Percentiles rank a stretch among this genome's conserved stretches.
phyloP scores from a whole-genome alignment of 2,113 vertebrate species.

The Phrynocephalus versicolor region DNA sequence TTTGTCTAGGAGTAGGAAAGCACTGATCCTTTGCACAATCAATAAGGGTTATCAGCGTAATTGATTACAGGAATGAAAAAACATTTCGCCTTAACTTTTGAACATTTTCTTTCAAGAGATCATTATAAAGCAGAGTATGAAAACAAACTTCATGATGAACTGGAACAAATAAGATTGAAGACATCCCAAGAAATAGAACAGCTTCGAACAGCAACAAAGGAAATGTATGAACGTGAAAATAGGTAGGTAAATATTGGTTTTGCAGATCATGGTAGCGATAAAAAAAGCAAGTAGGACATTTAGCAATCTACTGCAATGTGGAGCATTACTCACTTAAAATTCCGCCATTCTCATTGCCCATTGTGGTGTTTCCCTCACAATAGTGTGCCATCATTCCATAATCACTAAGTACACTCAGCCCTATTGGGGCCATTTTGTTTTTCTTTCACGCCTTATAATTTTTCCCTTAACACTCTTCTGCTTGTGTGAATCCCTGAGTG shows the following conservation, averaged over 20 bases:
- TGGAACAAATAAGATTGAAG: slow-evolving; percentile 91
- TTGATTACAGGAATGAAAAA: not conserved
- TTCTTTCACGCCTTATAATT: no score
- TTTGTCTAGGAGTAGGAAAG: not conserved
- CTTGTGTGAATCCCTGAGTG: no score
- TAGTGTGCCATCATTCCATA: no score
- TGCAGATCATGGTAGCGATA: no score
- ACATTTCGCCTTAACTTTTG: slow-evolving; percentile 3
- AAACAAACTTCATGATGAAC: slow-evolving; percentile 85
- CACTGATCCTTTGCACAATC: not conserved
- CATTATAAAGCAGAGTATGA: slow-evolving; percentile 95
- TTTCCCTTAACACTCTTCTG: no score
- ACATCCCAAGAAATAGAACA: slow-evolving; percentile 93
- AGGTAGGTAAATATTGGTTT: slow-evolving; percentile 77
- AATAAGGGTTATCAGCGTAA: not conserved
- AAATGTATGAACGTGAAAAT: slow-evolving; percentile 98
- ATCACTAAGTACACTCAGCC: no score
- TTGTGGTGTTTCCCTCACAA: no score
- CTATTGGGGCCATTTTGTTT: no score
- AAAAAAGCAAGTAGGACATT: not conserved
- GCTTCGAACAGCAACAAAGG: slow-evolving; percentile 88
- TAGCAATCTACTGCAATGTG: not conserved
- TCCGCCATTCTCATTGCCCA: not conserved
- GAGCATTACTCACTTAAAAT: not conserved
- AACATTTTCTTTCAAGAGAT: slow-evolving; percentile 80